phyloP scores from a whole-genome alignment of 2,113 vertebrate species.

The Calypte anna region DNA sequence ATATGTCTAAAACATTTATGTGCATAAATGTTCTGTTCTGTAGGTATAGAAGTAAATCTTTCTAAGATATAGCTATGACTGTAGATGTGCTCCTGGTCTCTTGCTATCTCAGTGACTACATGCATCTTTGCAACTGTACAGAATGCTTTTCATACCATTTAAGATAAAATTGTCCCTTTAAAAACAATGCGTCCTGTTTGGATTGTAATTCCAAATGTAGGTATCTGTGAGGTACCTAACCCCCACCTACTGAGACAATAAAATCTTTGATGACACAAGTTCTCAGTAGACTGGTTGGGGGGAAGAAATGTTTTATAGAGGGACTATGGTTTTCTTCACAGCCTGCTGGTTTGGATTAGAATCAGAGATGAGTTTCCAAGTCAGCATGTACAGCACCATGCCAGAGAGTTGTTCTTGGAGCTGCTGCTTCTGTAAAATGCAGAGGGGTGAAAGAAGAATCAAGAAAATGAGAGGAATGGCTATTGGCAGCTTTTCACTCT shows the following conservation, averaged over 20 bases:
- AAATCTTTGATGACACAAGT: constrained; percentile 5
- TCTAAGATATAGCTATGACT: neutral
- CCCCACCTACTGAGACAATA: constrained; percentile 12
- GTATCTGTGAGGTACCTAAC: neutral
- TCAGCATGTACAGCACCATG: constrained; percentile 24
- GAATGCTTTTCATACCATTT: neutral
- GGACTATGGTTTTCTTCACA: constrained; percentile 33
- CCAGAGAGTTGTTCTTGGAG: constrained; percentile 52
- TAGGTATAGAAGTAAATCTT: neutral
- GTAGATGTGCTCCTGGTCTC: neutral
- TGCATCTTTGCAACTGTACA: neutral
- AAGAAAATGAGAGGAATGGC: neutral
- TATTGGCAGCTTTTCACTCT: constrained; percentile 23
- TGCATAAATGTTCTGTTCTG: neutral
- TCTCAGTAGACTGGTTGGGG: neutral
- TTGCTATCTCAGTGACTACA: neutral
- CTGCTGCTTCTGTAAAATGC: constrained; percentile 7
- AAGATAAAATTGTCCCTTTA: neutral
- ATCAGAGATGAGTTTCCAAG: constrained; percentile 49
- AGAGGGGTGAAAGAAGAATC: rapidly evolving
- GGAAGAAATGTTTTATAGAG: neutral
- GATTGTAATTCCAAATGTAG: neutral
- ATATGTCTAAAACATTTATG: neutral
- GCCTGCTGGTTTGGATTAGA: constrained; percentile 65
- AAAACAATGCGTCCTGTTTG: neutral